Conservation (phyloP, 2,113 vertebrate genomes). For the Egretta garzetta region DNA sequence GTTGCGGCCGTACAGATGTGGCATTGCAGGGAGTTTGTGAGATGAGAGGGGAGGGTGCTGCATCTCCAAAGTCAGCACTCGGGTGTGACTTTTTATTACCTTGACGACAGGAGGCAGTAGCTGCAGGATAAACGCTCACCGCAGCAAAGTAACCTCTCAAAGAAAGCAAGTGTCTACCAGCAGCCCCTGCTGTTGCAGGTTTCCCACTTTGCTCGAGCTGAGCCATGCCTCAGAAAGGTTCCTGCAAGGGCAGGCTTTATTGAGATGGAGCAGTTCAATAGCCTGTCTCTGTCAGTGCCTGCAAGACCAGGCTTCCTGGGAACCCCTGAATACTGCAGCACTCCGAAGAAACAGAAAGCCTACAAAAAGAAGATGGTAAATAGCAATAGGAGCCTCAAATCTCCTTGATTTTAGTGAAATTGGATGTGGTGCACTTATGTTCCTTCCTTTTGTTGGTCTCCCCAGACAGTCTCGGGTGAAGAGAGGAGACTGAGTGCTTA, state of each 20-base stretch:
- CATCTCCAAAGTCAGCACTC: neutral
- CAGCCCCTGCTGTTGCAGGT: rapidly evolving
- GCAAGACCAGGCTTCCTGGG: neutral
- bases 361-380: neutral
- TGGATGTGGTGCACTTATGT: neutral
- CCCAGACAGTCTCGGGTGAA: neutral
- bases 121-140: neutral
- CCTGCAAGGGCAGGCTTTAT: neutral
- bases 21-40: neutral
- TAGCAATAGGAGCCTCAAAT: neutral
- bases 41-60: neutral
- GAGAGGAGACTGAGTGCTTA: neutral
- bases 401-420: neutral
- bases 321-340: neutral
- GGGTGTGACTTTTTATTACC: neutral
- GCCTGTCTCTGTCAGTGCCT: neutral
- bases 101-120: neutral
- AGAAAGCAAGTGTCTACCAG: neutral
- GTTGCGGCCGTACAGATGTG: neutral
- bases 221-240: neutral
- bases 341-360: neutral
- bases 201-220: neutral
- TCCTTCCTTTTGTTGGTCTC: neutral
- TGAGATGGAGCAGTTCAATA: neutral
- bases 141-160: neutral